Evolutionary conservation across 2,888 invertebrate species (phyloP).

Genomic region (Cremastinae sp.): DNA sequence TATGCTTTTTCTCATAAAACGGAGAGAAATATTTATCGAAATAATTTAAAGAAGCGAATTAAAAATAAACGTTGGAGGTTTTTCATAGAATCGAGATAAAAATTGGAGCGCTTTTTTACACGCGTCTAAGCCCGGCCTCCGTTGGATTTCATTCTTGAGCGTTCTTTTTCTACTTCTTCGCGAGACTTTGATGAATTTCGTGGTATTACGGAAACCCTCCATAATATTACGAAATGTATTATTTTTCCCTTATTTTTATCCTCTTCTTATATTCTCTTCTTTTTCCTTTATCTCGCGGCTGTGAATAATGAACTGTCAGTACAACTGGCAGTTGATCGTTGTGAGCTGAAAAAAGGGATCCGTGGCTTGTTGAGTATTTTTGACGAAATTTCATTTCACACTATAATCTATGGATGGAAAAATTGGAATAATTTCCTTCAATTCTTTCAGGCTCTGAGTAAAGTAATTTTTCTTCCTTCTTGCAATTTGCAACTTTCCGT

Average conservation of each 20-base stretch:
- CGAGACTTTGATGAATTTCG: slow-evolving; percentile 31
- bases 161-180: neutral
- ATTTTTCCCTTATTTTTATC: slow-evolving; percentile 13
- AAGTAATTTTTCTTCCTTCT: neutral
- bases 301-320: slow-evolving; percentile 56
- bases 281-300: neutral
- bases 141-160: neutral
- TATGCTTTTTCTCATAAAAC: no score
- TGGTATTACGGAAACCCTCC: slow-evolving; percentile 6
- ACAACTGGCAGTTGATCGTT: slow-evolving; percentile 37
- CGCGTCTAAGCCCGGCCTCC: neutral
- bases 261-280: neutral
- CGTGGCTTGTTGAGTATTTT: slow-evolving; percentile 8
- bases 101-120: slow-evolving; percentile 4
- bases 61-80: no score
- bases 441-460: neutral
- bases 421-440: neutral
- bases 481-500: neutral
- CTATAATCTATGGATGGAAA: neutral
- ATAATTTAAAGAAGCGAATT: no score
- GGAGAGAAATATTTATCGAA: no score
- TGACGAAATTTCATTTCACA: slow-evolving; percentile 14
- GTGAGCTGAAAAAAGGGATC: neutral
- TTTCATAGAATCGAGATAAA: no score
- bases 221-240: slow-evolving; percentile 13